A percentile compares a stretch with the other conserved stretches of the same genome.
Evolutionary conservation across 2,113 vertebrate species (phyloP).

Genomic region (Tringa solitaria): DNA sequence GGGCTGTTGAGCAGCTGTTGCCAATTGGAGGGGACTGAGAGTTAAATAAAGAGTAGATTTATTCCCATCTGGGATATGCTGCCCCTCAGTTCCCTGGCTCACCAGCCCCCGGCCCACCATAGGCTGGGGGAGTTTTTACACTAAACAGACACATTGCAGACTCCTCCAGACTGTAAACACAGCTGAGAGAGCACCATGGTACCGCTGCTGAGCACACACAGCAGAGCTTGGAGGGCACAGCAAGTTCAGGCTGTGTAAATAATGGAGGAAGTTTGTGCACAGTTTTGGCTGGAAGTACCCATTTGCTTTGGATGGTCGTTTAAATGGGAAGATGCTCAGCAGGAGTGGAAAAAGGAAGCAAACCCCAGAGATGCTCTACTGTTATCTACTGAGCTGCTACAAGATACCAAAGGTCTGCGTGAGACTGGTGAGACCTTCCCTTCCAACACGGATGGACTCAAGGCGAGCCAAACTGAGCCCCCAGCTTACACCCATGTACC

Average conservation of each 20-base stretch:
- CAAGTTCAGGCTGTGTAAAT: constrained; percentile 63
- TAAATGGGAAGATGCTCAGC: constrained; percentile 40
- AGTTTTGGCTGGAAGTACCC: constrained; percentile 44
- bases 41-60: constrained; percentile 35
- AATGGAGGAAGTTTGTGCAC: constrained; percentile 42
- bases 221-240: constrained; percentile 8
- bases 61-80: background rate
- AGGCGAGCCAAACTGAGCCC: background rate
- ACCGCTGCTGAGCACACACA: constrained; percentile 37
- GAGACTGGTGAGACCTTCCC: background rate
- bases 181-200: constrained; percentile 56
- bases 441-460: background rate
- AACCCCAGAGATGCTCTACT: background rate
- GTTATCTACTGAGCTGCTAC: background rate
- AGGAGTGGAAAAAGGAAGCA: constrained; percentile 33
- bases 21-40: background rate
- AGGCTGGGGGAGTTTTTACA: constrained; percentile 44
- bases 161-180: constrained; percentile 73
- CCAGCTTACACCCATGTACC: background rate
- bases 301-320: constrained; percentile 47
- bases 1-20: constrained; percentile 36
- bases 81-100: background rate
- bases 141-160: constrained; percentile 53
- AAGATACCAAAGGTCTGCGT: background rate
- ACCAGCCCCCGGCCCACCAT: background rate